Base-by-base conservation (phyloP, 2,888 invertebrate genomes). In the Steinernema carpocapsae region DNA sequence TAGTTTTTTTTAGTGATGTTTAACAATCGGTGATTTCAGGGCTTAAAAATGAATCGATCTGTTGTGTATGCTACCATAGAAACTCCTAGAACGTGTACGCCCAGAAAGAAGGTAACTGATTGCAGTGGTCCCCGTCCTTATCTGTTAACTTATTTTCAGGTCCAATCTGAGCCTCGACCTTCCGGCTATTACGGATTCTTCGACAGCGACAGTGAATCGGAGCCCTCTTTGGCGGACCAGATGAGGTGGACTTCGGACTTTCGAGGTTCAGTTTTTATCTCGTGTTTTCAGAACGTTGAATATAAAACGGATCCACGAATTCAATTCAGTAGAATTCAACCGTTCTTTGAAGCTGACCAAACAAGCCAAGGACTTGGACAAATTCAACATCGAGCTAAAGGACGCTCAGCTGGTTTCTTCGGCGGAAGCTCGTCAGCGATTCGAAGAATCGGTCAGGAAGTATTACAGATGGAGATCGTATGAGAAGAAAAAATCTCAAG, bases 91-190 rank as follows among this genome's bases (percentile, higher is more conserved):
- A 22, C 7, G 22, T 6, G n/a, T n/a, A n/a, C n/a, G n/a, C n/a
- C n/a, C n/a, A n/a, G n/a, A n/a, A n/a, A n/a, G n/a, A n/a, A n/a
- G n/a, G n/a, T n/a, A n/a, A n/a, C n/a, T n/a, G n/a, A n/a, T n/a
- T n/a, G n/a, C n/a, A n/a, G n/a, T n/a, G n/a, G n/a, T n/a, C n/a
- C n/a, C n/a, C n/a, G n/a, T n/a, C n/a, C n/a, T n/a, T n/a, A n/a
- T n/a, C n/a, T n/a, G n/a, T n/a, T n/a, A n/a, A n/a, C n/a, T n/a
- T n/a, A n/a, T n/a, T n/a, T 3, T 37, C 37, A 3, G 64, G 10
- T 64, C 37, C 29, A 26, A 6, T 64, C 64, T 2, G 64, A 64
- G n/a, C 64, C 64, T 6, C 64, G 64, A 37, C 64, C 64, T 32
- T 64, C 64, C 3, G 64, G 64, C 1, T 12, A 32, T 26, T 64